A percentile compares a stretch with the other conserved stretches of the same genome.
phyloP scores from a whole-genome alignment of 2,113 vertebrate species.

The Leptobrachium ailaonicum region DNA sequence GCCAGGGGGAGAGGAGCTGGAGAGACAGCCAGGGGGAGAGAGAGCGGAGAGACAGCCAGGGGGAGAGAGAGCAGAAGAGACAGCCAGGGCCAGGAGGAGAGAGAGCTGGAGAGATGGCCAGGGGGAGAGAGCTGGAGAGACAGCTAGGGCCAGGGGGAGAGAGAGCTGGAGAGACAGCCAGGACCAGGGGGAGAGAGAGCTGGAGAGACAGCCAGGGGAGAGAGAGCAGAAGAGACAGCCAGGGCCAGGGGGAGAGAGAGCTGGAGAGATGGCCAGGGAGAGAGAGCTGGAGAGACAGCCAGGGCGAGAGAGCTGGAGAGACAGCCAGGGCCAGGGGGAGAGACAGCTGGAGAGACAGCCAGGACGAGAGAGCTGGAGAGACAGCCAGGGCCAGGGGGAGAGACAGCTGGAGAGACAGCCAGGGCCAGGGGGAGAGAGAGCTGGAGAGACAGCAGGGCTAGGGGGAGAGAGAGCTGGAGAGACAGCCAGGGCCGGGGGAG shows the following conservation, averaged over 20 bases:
- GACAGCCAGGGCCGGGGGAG: neutral
- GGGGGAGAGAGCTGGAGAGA: neutral
- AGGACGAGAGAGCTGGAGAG: neutral
- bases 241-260: neutral
- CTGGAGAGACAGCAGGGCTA: neutral
- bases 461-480: neutral
- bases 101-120: constrained; percentile 34
- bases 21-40: too few relatives aligned
- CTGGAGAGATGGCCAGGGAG: too few relatives aligned
- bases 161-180: neutral
- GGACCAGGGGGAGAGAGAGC: neutral
- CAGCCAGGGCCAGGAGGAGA: constrained; percentile 61
- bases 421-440: neutral
- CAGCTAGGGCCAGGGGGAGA: neutral
- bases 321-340: neutral
- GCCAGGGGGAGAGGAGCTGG: too few relatives aligned
- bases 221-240: neutral
- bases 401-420: too few relatives aligned
- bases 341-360: neutral
- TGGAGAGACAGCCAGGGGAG: neutral
- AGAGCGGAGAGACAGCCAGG: constrained; percentile 35
- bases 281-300: neutral
- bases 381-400: neutral
- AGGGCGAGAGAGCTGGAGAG: neutral
- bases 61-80: constrained; percentile 52